Percentiles rank a stretch among this genome's conserved stretches.
phyloP scores from a whole-genome alignment of 2,888 invertebrate species.

The Agrotis puta region DNA sequence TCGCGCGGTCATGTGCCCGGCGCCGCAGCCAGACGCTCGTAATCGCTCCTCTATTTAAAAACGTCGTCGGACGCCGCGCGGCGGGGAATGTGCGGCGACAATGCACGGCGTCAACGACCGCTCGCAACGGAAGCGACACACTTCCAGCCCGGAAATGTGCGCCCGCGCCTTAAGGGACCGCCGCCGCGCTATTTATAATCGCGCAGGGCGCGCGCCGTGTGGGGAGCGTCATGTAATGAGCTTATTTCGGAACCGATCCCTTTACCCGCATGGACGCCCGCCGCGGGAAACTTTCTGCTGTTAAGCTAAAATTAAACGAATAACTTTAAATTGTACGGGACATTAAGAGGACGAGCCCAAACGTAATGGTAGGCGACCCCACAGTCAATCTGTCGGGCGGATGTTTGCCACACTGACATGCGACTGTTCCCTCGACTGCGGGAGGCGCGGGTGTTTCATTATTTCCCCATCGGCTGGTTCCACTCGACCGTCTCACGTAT shows the following conservation, averaged over 20 bases:
- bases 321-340: conserved; percentile 35
- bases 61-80: conserved; percentile 85
- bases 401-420: conserved; percentile 23
- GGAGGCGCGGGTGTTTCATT: conserved; percentile 34
- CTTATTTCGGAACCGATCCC: conserved; percentile 78
- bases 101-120: conserved; percentile 89
- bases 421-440: conserved; percentile 24
- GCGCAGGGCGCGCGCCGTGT: conserved; percentile 76
- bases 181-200: conserved; percentile 85
- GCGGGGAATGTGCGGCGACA: conserved; percentile 89
- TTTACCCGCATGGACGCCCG: conserved; percentile 65
- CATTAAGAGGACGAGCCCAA: conserved; percentile 35
- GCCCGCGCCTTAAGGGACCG: conserved; percentile 90
- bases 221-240: conserved; percentile 82
- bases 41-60: conserved; percentile 90
- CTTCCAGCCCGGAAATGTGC: conserved; percentile 90
- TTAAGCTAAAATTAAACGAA: conserved; percentile 47
- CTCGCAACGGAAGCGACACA: conserved; percentile 89
- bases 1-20: conserved; percentile 89
- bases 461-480: conserved; percentile 41
- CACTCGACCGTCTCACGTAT: conserved; percentile 54
- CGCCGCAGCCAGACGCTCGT: conserved; percentile 88
- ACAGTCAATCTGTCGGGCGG: conserved; percentile 25
- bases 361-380: conserved; percentile 23
- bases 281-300: conserved; percentile 47